A percentile compares a stretch with the other conserved stretches of the same genome.
phyloP scores from a whole-genome alignment of 2,888 invertebrate species.

The Cantharis rufa region DNA sequence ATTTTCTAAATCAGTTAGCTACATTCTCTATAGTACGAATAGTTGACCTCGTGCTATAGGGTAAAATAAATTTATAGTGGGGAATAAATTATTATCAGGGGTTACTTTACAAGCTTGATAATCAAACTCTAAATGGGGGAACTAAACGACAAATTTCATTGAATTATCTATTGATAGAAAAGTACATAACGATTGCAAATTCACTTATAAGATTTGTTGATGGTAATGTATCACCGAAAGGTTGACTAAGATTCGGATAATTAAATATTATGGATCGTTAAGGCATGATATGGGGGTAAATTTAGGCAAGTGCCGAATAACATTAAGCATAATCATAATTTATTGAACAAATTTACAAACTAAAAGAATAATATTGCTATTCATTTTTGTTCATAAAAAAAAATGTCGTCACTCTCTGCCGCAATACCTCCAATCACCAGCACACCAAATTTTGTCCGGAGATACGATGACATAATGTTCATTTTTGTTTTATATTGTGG shows the following conservation, averaged over 20 bases:
- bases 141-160: slow-evolving; percentile 42
- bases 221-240: background rate
- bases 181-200: slow-evolving; percentile 39
- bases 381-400: background rate
- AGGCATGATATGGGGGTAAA: slow-evolving; percentile 10
- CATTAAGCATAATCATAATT: background rate
- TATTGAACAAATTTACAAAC: background rate
- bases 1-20: background rate
- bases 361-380: background rate
- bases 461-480: no score
- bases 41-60: slow-evolving; percentile 10
- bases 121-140: slow-evolving; percentile 36
- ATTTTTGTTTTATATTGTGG: no score
- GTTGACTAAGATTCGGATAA: slow-evolving; percentile 17
- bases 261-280: slow-evolving; percentile 25
- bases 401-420: no score
- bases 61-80: slow-evolving; percentile 15
- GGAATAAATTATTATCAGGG: slow-evolving; percentile 37
- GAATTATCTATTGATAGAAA: slow-evolving; percentile 38
- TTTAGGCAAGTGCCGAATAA: background rate
- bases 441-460: no score
- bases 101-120: slow-evolving; percentile 32
- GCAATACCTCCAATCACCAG: no score
- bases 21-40: background rate
- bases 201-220: slow-evolving; percentile 29